Evolutionary conservation across 2,113 vertebrate species (phyloP).

Genomic region (Epinephelus fuscoguttatus): DNA sequence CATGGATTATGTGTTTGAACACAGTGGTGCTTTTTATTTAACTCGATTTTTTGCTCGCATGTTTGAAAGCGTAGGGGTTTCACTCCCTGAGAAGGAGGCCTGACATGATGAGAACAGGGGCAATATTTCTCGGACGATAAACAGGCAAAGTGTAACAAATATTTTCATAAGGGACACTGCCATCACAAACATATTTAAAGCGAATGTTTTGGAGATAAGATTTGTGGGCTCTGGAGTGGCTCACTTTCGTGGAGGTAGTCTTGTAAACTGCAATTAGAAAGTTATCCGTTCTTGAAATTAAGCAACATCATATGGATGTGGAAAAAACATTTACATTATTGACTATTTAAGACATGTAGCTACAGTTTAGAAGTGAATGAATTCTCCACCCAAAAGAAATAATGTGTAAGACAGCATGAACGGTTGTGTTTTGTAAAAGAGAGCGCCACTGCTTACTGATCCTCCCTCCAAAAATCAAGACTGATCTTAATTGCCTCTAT

Average conservation of each 20-base stretch:
- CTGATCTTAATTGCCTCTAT: conserved; percentile 75
- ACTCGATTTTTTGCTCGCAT: conserved; percentile 88
- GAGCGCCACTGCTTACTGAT: conserved; percentile 33
- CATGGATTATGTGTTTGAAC: conserved; percentile 95
- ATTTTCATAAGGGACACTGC: conserved; percentile 70
- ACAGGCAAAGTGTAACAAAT: conserved; percentile 87
- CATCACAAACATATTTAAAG: conserved; percentile 66
- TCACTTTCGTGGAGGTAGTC: conserved; percentile 5
- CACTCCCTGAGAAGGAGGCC: conserved; percentile 87
- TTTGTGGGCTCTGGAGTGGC: neutral
- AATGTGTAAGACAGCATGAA: neutral
- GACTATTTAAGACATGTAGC: neutral
- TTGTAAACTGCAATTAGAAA: neutral
- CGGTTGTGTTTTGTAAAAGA: conserved; percentile 53
- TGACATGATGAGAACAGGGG: conserved; percentile 88
- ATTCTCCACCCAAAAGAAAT: neutral
- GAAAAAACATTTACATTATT: neutral
- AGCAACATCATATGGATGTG: neutral
- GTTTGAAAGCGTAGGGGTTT: conserved; percentile 89
- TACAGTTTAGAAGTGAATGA: neutral
- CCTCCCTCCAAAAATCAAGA: conserved; percentile 64
- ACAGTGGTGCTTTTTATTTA: conserved; percentile 97
- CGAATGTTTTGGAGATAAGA: conserved; percentile 54
- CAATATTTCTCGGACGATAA: conserved; percentile 92
- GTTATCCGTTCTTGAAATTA: neutral